phyloP scores from a whole-genome alignment of 2,888 invertebrate species.

The Tenthredo scrophulariae region DNA sequence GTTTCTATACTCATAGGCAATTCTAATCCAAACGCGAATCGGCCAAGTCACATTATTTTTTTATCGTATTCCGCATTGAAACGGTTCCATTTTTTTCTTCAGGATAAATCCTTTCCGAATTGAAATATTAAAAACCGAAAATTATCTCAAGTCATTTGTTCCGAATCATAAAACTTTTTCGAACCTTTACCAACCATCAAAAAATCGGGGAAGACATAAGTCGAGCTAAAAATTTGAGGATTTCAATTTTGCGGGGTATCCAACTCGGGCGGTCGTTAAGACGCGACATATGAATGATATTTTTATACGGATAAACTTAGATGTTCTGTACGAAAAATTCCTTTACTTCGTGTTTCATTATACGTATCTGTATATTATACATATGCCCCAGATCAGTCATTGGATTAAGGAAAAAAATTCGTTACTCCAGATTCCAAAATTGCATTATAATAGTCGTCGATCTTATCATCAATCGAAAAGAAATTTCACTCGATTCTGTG shows the following conservation, averaged over 20 bases:
- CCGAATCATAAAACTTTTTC: neutral
- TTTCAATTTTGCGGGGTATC: neutral
- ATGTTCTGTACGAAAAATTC: slow-evolving; percentile 23
- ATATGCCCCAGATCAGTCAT: neutral
- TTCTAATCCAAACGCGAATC: neutral
- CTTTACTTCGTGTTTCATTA: neutral
- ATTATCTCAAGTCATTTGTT: neutral
- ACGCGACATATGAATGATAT: slow-evolving; percentile 41
- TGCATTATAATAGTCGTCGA: neutral
- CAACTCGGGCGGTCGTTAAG: neutral
- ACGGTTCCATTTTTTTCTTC: neutral
- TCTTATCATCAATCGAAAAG: neutral
- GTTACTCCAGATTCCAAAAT: neutral
- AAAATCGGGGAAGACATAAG: too few relatives aligned
- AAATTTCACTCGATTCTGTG: neutral
- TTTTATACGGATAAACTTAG: slow-evolving; percentile 49
- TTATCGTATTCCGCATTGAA: neutral
- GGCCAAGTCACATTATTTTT: neutral
- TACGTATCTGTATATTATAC: neutral
- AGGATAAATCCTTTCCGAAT: neutral
- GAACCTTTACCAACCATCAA: too few relatives aligned
- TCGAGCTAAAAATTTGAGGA: slow-evolving; percentile 7
- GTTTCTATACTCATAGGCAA: neutral
- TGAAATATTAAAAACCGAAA: neutral
- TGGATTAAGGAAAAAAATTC: neutral